Conservation (phyloP, 2,888 invertebrate genomes). For the Mesorhabditis belari region DNA sequence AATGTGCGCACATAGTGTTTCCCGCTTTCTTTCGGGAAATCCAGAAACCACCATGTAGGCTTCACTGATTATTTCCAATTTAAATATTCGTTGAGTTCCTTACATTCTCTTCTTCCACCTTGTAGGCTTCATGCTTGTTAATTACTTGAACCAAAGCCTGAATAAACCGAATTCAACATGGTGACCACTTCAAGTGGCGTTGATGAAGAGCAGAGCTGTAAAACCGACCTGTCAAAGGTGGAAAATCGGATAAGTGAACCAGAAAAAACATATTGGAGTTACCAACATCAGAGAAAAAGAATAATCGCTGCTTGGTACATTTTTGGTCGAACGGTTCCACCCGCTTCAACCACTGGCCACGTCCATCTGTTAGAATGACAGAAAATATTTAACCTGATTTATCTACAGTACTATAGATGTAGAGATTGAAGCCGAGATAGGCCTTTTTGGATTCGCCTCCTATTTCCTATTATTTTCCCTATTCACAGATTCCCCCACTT, state of each 20-base stretch:
- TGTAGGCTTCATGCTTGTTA: conserved; percentile 28
- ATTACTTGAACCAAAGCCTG: conserved; percentile 46
- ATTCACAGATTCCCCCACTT: no score
- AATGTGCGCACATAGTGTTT: conserved; percentile 26
- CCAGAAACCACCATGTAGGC: conserved; percentile 38
- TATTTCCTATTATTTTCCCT: no score
- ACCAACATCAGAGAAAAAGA: conserved; percentile 28
- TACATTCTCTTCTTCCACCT: conserved; percentile 14
- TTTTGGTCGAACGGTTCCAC: conserved; percentile 42
- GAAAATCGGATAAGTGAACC: no score
- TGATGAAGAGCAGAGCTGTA: conserved; percentile 24
- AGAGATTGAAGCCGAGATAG: no score
- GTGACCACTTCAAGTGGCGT: conserved; percentile 30
- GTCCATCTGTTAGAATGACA: no score
- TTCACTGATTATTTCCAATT: conserved; percentile 37
- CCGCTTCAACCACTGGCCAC: conserved; percentile 44
- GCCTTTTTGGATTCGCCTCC: no score
- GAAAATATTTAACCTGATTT: no score
- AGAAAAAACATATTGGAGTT: no score
- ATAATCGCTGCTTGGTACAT: conserved; percentile 41
- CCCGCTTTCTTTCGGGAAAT: conserved; percentile 30
- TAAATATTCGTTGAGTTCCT: conserved; percentile 18
- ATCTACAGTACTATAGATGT: no score
- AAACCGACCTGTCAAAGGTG: conserved; percentile 16
- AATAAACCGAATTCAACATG: conserved; percentile 40